Evolutionary conservation across 2,888 invertebrate species (phyloP).

Genomic region (Magallana nippona): DNA sequence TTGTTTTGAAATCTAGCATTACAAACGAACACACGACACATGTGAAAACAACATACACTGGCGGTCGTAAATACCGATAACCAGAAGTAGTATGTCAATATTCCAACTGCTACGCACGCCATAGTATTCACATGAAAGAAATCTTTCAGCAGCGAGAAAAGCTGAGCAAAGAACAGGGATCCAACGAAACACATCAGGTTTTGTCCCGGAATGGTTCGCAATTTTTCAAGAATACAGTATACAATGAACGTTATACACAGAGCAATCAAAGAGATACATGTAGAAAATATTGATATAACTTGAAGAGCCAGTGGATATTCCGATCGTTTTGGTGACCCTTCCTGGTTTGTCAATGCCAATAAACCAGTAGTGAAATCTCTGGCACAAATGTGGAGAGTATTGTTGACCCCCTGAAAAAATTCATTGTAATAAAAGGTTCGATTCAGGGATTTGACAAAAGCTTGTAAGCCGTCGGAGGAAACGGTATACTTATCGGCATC

Average conservation of each 20-base stretch:
- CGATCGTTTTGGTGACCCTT: background rate
- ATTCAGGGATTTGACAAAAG: background rate
- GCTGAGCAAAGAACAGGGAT: slow-evolving; percentile 2
- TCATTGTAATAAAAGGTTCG: background rate
- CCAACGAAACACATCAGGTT: slow-evolving; percentile 4
- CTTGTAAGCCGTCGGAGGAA: background rate
- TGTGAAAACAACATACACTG: background rate
- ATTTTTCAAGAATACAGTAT: background rate
- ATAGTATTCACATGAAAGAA: background rate
- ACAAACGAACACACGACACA: slow-evolving; percentile 13
- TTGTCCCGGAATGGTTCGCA: background rate
- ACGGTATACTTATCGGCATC: background rate
- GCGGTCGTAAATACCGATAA: background rate
- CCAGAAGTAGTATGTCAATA: slow-evolving; percentile 7
- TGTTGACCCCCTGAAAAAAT: background rate
- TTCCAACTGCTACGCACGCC: background rate
- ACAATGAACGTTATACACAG: background rate
- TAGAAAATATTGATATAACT: background rate
- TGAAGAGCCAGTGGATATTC: background rate
- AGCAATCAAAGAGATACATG: background rate
- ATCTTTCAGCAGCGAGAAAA: background rate
- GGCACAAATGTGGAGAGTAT: background rate
- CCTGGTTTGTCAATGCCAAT: too few relatives aligned
- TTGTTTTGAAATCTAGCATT: background rate
- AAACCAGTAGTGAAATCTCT: too few relatives aligned